phyloP scores from a whole-genome alignment of 2,888 invertebrate species.

The Miltochrista miniata region DNA sequence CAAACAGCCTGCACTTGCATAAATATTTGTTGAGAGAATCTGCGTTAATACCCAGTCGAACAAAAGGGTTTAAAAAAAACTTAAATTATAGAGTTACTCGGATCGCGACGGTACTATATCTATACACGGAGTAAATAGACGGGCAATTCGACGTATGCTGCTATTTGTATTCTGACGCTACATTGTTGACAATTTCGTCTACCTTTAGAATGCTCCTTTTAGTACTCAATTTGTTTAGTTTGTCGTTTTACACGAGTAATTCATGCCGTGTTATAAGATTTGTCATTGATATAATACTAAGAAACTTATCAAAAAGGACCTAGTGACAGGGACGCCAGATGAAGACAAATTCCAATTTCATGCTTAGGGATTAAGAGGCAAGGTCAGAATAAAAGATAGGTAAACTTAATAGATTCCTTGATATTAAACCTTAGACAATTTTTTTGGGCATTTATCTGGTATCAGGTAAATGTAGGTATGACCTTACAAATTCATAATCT shows the following conservation, averaged over 20 bases:
- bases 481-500: no score
- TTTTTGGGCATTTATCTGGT: no score
- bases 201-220: slow-evolving; percentile 31
- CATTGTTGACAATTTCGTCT: slow-evolving; percentile 40
- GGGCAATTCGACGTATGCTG: slow-evolving; percentile 30
- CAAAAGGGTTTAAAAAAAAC: slow-evolving; percentile 40
- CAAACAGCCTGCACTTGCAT: slow-evolving; percentile 53
- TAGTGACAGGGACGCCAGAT: background rate
- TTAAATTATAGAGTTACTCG: slow-evolving; percentile 45
- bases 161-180: slow-evolving; percentile 48
- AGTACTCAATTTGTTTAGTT: slow-evolving; percentile 29
- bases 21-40: slow-evolving; percentile 61
- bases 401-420: no score
- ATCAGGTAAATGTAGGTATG: no score
- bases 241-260: slow-evolving; percentile 20
- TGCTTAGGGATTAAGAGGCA: no score
- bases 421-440: no score
- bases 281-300: no score
- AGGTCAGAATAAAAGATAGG: no score
- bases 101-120: slow-evolving; percentile 30
- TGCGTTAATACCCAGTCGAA: slow-evolving; percentile 49
- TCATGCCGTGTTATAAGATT: slow-evolving; percentile 10
- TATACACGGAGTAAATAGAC: slow-evolving; percentile 36
- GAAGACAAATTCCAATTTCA: background rate
- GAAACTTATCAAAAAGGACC: background rate